Evolutionary conservation across 1,140 invertebrate species (phyloP), one percentile per base, ranked within the genome.

Genomic region (Delia radicum): DNA sequence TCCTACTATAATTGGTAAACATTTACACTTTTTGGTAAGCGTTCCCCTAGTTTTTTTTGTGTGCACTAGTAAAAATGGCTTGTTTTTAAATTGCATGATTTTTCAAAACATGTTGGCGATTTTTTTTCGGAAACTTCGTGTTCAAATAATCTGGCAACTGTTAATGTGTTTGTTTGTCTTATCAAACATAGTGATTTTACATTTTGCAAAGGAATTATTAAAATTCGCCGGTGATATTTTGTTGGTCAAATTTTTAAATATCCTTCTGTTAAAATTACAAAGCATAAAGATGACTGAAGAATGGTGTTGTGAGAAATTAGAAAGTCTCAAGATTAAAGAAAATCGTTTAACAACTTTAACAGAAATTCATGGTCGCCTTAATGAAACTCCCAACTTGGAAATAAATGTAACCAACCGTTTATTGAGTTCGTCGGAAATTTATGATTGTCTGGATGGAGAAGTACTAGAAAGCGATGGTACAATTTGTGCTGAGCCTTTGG

Each of bases 331-430:
- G 62, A 81, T 84, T 24, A 84, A 87, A 81, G 87, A 88, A 78
- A 77, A 81, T 61, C 79, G 87, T 75, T 79, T 87, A 42, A 78
- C 82, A 0, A 84, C 84, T 2, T 81, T 88, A 75, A 82, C 80
- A 74, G 86, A 88, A 79, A 87, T 88, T 62, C 85, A 82, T 74
- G 80, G 86, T 24, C 81, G 85, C 74, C 79, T 88, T 0, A 81
- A 79, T 73, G 80, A 82, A 31, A 76, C 85, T 62, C 78, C 85
- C 1, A 77, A 82, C 7, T 77, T 83, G 24, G 87, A 88, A 79
- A 79, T 80, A 15, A 78, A 78, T 2, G 76, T 77, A 78, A 78
- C 86, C 13, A 80, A 80, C 12, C 79, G 80, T 27, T 48, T 87
- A 42, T 74, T 89, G 26, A 77, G 81, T 72, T 79, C 87, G 55